Conservation (phyloP, 2,113 vertebrate species). For the Nyctereutes procyonoides region DNA sequence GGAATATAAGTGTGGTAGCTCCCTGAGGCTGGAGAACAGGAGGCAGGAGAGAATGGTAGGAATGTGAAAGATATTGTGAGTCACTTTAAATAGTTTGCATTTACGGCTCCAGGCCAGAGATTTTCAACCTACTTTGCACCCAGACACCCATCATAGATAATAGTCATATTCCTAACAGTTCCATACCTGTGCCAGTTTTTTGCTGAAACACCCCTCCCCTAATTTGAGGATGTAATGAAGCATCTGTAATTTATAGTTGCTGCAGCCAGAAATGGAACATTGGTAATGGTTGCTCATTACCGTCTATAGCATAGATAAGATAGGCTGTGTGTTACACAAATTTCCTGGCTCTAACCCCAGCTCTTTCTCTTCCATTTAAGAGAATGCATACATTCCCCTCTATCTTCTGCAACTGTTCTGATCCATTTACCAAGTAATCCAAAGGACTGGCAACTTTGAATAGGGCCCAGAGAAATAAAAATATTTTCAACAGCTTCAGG, state of each 20-base stretch:
- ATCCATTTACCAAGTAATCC: neutral
- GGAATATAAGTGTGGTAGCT: neutral
- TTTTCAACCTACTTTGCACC: neutral
- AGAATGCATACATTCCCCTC: neutral
- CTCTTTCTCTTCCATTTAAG: neutral
- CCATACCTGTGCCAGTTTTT: neutral
- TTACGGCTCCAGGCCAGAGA: neutral
- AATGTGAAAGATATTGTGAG: neutral
- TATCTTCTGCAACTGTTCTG: neutral
- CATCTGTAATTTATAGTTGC: neutral
- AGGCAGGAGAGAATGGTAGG: neutral
- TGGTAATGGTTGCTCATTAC: neutral
- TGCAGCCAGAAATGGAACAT: neutral
- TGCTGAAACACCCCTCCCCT: neutral
- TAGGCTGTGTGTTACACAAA: neutral
- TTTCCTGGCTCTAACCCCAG: neutral
- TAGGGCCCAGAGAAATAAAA: neutral
- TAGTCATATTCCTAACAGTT: neutral
- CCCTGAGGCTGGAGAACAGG: neutral
- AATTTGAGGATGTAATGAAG: neutral
- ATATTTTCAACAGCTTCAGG: neutral
- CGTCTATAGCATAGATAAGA: neutral
- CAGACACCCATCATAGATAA: neutral
- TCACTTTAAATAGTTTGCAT: neutral
- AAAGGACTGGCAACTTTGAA: neutral